A percentile compares a stretch with the other conserved stretches of the same genome.
Conservation (phyloP, 2,888 invertebrate species). For the Aporophyla nigra region DNA sequence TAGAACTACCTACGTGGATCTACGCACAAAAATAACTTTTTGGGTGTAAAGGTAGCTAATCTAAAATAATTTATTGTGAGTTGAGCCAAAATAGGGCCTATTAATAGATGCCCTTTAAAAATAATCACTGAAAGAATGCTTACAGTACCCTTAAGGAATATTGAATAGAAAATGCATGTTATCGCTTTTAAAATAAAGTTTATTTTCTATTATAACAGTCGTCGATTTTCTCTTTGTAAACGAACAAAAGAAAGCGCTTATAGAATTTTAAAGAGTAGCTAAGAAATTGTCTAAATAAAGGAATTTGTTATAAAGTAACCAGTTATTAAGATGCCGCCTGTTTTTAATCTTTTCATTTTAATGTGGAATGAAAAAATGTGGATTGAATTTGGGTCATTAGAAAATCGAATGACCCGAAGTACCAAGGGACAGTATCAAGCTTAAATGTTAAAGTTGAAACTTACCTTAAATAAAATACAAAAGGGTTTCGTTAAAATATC, state of each 20-base stretch:
- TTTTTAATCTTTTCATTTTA: slow-evolving; percentile 48
- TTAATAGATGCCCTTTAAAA: slow-evolving; percentile 50
- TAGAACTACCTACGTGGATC: slow-evolving; percentile 12
- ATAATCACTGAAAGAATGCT: slow-evolving; percentile 46
- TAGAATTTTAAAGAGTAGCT: slow-evolving; percentile 55
- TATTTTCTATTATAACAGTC: slow-evolving; percentile 2
- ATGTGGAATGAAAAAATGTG: slow-evolving; percentile 36
- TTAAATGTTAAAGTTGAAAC: not conserved
- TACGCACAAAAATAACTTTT: slow-evolving; percentile 9
- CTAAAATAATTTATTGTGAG: slow-evolving; percentile 42
- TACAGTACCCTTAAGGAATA: slow-evolving; percentile 10
- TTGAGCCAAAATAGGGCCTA: slow-evolving; percentile 35
- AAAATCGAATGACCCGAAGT: not conserved
- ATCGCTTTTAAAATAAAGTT: slow-evolving; percentile 15
- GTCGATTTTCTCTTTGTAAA: slow-evolving; percentile 36
- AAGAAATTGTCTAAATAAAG: slow-evolving; percentile 53
- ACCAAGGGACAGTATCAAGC: not conserved
- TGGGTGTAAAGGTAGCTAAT: slow-evolving; percentile 22
- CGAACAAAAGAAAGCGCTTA: slow-evolving; percentile 65
- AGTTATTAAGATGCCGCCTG: slow-evolving; percentile 52
- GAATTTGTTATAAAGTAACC: slow-evolving; percentile 57
- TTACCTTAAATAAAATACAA: not conserved
- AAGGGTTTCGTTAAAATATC: not conserved
- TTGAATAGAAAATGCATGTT: slow-evolving; percentile 18
- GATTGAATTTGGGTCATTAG: slow-evolving; percentile 14